These are phyloP conservation scores for Leguminivora glycinivorella DNA, from an alignment of 1,140 invertebrate genomes.

Conservation along the genomic window DNA sequence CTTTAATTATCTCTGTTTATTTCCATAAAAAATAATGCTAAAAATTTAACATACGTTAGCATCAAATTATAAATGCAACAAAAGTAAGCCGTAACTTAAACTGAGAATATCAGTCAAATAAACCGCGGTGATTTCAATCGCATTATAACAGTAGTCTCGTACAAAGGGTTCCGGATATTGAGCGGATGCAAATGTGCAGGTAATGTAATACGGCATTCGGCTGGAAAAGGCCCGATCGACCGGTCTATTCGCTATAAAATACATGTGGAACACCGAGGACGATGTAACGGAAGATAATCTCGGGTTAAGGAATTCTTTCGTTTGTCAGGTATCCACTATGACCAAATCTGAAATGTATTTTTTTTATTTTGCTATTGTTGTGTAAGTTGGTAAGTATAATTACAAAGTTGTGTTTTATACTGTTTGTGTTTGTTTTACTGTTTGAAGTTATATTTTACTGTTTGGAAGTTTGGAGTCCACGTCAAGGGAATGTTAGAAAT, in stretches of 20 bases:
- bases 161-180: slow-evolving; percentile 39
- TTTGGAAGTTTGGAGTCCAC: too few relatives aligned
- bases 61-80: neutral
- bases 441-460: too few relatives aligned
- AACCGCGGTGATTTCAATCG: slow-evolving; percentile 38
- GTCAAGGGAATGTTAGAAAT: too few relatives aligned
- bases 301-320: neutral
- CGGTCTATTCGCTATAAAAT: slow-evolving; percentile 31
- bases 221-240: slow-evolving; percentile 38
- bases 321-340: neutral
- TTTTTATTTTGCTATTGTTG: too few relatives aligned
- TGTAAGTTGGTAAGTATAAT: too few relatives aligned
- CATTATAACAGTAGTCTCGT: slow-evolving; percentile 39
- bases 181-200: slow-evolving; percentile 48
- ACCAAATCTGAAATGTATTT: neutral
- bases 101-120: neutral
- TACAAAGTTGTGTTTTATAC: too few relatives aligned
- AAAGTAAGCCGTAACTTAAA: neutral
- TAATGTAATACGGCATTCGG: slow-evolving; percentile 38
- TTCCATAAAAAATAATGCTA: too few relatives aligned
- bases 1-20: too few relatives aligned
- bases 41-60: neutral
- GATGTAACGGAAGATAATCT: neutral
- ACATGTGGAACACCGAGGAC: slow-evolving; percentile 2
- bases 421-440: too few relatives aligned